These are phyloP conservation scores for Lomographa bimaculata DNA, from an alignment of 2,888 invertebrate genomes.

Conservation along the genomic window DNA sequence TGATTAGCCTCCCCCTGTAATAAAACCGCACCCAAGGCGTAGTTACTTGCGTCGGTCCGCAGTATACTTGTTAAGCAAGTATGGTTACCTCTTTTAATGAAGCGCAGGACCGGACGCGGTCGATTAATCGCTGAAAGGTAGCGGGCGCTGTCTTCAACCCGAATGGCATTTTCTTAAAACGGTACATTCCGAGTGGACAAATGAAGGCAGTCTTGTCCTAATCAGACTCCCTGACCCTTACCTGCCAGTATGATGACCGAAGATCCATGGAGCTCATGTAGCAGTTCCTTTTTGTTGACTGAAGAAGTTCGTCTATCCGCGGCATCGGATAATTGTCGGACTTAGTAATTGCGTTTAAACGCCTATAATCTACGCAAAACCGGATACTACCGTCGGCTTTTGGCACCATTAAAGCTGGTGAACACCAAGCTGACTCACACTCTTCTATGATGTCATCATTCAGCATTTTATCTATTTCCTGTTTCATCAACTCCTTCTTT, in stretches of 20 bases:
- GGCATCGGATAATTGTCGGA: slow-evolving; percentile 5
- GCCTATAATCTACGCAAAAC: slow-evolving; percentile 3
- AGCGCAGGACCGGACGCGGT: not conserved
- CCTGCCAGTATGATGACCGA: not conserved
- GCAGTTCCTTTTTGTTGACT: not conserved
- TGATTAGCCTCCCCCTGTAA: slow-evolving; percentile 32
- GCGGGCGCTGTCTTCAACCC: not conserved
- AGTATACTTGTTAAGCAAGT: slow-evolving; percentile 18
- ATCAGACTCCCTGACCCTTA: not conserved
- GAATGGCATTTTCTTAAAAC: slow-evolving; percentile 30
- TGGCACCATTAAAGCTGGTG: slow-evolving; percentile 48
- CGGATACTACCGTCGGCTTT: slow-evolving; percentile 1
- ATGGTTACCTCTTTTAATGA: too few species aligned
- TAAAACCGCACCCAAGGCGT: slow-evolving; percentile 39
- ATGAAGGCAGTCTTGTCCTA: slow-evolving; percentile 28
- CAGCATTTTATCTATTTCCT: slow-evolving; percentile 1
- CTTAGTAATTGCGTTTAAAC: slow-evolving; percentile 4
- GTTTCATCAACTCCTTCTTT: not conserved
- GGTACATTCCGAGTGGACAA: slow-evolving; percentile 41
- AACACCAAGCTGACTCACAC: slow-evolving; percentile 51
- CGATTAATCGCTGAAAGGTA: not conserved
- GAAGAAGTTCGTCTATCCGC: slow-evolving; percentile 1
- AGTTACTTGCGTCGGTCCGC: slow-evolving; percentile 43
- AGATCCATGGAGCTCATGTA: not conserved
- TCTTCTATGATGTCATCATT: slow-evolving; percentile 43